Percentiles rank a stretch among this genome's conserved stretches.
Conservation (phyloP, 2,888 invertebrate species). For the Acleris emargana region DNA sequence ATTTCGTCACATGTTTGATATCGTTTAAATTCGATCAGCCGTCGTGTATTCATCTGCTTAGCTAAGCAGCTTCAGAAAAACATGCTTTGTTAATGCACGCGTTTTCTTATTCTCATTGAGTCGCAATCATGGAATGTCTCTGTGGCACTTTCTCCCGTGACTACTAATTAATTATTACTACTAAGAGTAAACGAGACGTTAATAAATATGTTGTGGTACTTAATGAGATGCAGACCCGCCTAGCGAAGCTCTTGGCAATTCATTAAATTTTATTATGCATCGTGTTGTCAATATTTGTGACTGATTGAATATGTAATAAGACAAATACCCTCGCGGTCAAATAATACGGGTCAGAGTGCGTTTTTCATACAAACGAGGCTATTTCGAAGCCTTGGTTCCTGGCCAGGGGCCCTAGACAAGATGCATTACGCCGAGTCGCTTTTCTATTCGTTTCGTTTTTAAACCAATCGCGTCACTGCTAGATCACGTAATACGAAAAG, state of each 20-base stretch:
- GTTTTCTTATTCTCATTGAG: constrained; percentile 26
- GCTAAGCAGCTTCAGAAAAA: constrained; percentile 15
- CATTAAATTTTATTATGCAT: neutral
- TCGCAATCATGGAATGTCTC: constrained; percentile 28
- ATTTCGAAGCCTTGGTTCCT: no score
- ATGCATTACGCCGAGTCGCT: no score
- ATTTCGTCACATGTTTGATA: neutral
- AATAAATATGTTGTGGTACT: constrained; percentile 22
- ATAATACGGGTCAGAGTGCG: no score
- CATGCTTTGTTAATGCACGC: constrained; percentile 24
- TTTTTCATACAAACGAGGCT: no score
- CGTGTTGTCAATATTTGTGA: neutral
- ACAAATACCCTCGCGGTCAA: no score
- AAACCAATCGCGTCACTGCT: no score
- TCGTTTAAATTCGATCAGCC: neutral
- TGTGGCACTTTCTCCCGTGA: constrained; percentile 24
- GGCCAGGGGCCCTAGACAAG: no score
- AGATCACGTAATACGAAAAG: no score
- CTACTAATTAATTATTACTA: constrained; percentile 20
- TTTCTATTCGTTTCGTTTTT: no score
- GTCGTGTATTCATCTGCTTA: constrained; percentile 11
- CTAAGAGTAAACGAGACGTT: neutral
- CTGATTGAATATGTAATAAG: neutral
- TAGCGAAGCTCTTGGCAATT: constrained; percentile 10
- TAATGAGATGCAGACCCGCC: constrained; percentile 3